These are phyloP conservation scores for Furnarius figulus DNA, from an alignment of 2,113 vertebrate species.

Conservation along the genomic window DNA sequence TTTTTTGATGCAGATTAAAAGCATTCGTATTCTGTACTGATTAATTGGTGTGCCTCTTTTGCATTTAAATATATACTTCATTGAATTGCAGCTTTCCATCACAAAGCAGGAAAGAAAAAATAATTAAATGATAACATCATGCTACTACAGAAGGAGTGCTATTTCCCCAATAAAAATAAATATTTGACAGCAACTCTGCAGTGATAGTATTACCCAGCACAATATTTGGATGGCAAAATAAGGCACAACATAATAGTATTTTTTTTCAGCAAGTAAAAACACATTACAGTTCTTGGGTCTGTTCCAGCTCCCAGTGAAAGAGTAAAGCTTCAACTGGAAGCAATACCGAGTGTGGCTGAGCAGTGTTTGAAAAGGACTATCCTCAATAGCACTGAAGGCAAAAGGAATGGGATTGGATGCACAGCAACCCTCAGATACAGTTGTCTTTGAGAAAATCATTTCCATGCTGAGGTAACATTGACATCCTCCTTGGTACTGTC, in stretches of 20 bases:
- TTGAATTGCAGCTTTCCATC: constrained; percentile 55
- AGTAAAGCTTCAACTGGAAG: constrained; percentile 7
- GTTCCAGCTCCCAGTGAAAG: constrained; percentile 34
- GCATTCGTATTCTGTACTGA: constrained; percentile 27
- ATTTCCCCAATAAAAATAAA: constrained; percentile 48
- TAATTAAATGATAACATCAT: constrained; percentile 64
- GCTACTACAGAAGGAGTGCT: background rate
- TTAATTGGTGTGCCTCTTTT: constrained; percentile 63
- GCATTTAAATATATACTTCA: constrained; percentile 69
- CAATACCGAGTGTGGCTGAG: background rate
- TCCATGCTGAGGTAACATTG: constrained; percentile 6
- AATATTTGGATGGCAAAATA: constrained; percentile 43
- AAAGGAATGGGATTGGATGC: background rate
- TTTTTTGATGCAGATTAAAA: constrained; percentile 49
- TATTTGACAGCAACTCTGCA: constrained; percentile 49
- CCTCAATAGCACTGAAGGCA: background rate
- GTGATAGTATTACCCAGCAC: constrained; percentile 32
- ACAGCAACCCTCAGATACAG: background rate
- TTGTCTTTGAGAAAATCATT: background rate
- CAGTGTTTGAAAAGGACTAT: background rate
- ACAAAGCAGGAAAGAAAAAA: constrained; percentile 58
- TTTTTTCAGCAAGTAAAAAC: constrained; percentile 31
- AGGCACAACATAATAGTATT: background rate
- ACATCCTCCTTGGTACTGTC: constrained; percentile 5
- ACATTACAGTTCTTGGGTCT: constrained; percentile 10